phyloP scores from a whole-genome alignment of 1,140 invertebrate genomes.

The Meloidogyne hapla region DNA sequence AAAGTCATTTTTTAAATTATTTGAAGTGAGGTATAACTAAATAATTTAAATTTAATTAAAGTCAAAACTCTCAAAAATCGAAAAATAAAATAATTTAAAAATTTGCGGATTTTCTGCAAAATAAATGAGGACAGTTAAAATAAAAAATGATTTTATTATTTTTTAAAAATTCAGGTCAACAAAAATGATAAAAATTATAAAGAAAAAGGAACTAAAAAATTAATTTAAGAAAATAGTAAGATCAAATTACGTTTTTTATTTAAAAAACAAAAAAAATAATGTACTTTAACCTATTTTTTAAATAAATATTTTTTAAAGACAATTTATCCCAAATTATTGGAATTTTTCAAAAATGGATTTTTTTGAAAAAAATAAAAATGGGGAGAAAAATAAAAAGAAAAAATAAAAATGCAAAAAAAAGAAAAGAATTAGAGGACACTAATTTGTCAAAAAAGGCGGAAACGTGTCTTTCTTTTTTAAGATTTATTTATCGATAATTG shows the following conservation, averaged over 20 bases:
- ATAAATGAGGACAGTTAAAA: too few relatives aligned
- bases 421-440: background rate
- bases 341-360: background rate
- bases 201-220: too few relatives aligned
- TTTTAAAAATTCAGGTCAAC: too few relatives aligned
- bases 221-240: too few relatives aligned
- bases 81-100: background rate
- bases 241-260: too few relatives aligned
- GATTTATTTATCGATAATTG: background rate
- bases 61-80: background rate
- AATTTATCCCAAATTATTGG: background rate
- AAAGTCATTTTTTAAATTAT: background rate
- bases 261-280: too few relatives aligned
- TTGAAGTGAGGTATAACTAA: too few relatives aligned
- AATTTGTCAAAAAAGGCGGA: constrained; percentile 5
- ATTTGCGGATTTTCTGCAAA: too few relatives aligned
- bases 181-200: too few relatives aligned
- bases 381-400: background rate
- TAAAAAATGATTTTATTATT: too few relatives aligned
- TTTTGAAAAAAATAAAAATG: background rate
- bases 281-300: too few relatives aligned
- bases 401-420: background rate
- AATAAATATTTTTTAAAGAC: background rate
- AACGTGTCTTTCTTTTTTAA: background rate
- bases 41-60: background rate